Conservation (phyloP, 2,113 vertebrate species). For the Falco punctatus region DNA sequence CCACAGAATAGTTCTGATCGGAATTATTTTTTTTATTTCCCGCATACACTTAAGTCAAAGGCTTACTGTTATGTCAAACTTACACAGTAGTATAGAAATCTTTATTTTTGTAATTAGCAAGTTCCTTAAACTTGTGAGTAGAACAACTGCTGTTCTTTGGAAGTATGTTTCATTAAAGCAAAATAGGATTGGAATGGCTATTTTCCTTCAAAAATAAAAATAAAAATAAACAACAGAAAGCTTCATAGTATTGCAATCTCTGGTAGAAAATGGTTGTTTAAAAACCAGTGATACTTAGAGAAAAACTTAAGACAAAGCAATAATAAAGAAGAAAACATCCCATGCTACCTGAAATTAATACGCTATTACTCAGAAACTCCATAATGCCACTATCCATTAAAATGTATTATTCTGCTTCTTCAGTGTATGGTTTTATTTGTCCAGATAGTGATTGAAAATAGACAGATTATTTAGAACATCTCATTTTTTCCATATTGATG, state of each 20-base stretch:
- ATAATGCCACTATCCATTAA: background rate
- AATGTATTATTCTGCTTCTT: background rate
- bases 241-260: background rate
- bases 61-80: background rate
- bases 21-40: background rate
- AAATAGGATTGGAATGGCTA: background rate
- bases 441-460: background rate
- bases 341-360: background rate
- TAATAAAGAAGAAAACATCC: background rate
- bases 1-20: background rate
- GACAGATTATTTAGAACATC: background rate
- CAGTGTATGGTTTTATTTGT: background rate
- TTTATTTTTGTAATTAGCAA: background rate
- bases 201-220: background rate
- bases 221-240: fast-evolving
- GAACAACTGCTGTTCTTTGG: background rate
- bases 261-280: background rate
- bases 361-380: background rate
- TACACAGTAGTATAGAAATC: background rate
- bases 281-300: background rate
- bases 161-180: background rate
- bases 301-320: background rate
- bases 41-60: background rate
- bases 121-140: background rate
- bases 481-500: background rate